phyloP scores from a whole-genome alignment of 2,113 vertebrate species.

The Steatornis caripensis region DNA sequence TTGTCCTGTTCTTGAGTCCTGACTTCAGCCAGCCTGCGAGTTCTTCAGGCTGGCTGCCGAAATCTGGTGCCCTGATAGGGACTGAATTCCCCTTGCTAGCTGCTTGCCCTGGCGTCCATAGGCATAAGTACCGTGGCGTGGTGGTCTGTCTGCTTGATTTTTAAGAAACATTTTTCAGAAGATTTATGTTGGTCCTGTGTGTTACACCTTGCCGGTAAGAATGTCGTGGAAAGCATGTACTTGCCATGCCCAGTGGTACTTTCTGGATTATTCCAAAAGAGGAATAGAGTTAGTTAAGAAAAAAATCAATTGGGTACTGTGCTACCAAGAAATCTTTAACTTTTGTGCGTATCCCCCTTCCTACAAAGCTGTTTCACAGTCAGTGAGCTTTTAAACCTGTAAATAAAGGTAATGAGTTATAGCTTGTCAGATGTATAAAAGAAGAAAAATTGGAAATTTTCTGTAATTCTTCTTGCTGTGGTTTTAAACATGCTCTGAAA shows the following conservation, averaged over 20 bases:
- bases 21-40: not conserved
- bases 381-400: not conserved
- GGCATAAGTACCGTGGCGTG: not conserved
- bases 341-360: not conserved
- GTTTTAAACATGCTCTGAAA: not conserved
- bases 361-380: not conserved
- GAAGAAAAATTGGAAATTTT: not conserved
- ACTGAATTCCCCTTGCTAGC: not conserved
- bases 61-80: not conserved
- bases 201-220: not conserved
- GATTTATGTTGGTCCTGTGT: not conserved
- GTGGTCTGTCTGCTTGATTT: not conserved
- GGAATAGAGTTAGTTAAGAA: not conserved
- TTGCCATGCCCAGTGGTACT: not conserved
- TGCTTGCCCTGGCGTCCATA: not conserved
- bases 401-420: not conserved
- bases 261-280: not conserved
- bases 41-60: not conserved
- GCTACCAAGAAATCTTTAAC: not conserved
- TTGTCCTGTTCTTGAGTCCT: not conserved
- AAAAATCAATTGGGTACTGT: not conserved
- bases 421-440: not conserved
- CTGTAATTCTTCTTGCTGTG: not conserved
- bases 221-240: accelerated
- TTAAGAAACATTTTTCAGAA: not conserved